Evolutionary conservation across 2,888 invertebrate genomes (phyloP), one percentile per base, ranked within the genome.

Genomic region (Eledona agricola): DNA sequence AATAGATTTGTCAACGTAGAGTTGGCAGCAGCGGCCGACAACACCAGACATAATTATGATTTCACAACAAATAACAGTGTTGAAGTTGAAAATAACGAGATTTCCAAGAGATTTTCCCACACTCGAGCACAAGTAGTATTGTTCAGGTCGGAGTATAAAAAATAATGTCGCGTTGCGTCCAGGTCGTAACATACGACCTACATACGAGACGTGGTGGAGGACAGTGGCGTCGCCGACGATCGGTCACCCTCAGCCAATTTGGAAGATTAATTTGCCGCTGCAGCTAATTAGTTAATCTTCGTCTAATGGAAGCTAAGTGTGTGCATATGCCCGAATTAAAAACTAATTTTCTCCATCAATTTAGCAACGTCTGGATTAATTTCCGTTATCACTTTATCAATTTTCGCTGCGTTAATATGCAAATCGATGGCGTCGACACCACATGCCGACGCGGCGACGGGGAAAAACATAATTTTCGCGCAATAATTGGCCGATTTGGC

Each of bases 321-420:
- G 62, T 63, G 66, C 69, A 66, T 65, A 65, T 62, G 65, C 64
- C 46, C 47, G 45, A 55, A 69, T 71, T 70, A 71, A 72, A 71
- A 72, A 70, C 69, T 69, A 71, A 73, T 73, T 70, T 71, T 60
- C 67, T 62, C 55, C 69, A 64, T 67, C 70, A 67, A 69, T 69
- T 69, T 67, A 62, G 62, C 58, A 61, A 66, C 63, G 67, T 68
- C 71, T 65, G 67, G 66, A 63, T 69, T 67, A 69, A 71, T 71
- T 55, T 55, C 55, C 55, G 55, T 55, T 55, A 55, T 55, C 55
- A 38, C 55, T 55, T 55, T 55, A 55, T 55, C 55, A 55, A 55
- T 55, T 55, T 55, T 55, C 40, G 40, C 42, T 34, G 26, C 45
- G 53, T 46, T 49, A 50, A 50, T 55, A 55, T 50, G 55, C 45